Percentiles rank a stretch among this genome's conserved stretches.
phyloP scores from a whole-genome alignment of 1,140 invertebrate genomes.

The Latrodectus geometricus region DNA sequence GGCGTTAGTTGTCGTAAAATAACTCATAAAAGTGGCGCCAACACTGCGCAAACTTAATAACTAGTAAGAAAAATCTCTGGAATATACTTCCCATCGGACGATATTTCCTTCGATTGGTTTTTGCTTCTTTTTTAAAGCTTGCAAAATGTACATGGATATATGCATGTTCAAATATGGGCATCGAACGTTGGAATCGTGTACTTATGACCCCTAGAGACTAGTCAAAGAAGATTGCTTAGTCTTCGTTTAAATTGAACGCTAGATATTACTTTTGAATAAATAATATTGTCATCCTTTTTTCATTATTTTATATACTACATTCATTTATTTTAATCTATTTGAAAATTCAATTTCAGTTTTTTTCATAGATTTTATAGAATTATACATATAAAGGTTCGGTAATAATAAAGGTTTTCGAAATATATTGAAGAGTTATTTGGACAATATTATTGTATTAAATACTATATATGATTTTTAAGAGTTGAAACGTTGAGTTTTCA shows the following conservation, averaged over 20 bases:
- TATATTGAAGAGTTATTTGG: no score
- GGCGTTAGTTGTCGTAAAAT: conserved; percentile 40
- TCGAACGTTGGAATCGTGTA: background rate
- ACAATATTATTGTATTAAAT: no score
- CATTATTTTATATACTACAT: conserved; percentile 32
- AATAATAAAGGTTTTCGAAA: no score
- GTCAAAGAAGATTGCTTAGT: conserved; percentile 18
- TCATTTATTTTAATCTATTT: no score
- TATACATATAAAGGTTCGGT: no score
- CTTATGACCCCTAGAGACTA: background rate
- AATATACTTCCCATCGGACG: background rate
- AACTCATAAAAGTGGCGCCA: conserved; percentile 16
- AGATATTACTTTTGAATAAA: conserved; percentile 53
- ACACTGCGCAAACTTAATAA: conserved; percentile 10
- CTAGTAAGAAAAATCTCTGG: background rate
- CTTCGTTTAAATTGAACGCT: conserved; percentile 41
- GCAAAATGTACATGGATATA: conserved; percentile 1
- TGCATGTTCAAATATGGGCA: conserved; percentile 11
- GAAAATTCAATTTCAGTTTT: no score
- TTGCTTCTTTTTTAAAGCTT: background rate
- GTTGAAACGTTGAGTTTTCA: no score
- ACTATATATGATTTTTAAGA: no score
- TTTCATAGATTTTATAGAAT: no score
- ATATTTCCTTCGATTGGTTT: conserved; percentile 25
- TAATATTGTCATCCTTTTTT: conserved; percentile 49